These are phyloP conservation scores for Podocnemis expansa DNA, from an alignment of 2,113 vertebrate species.

Conservation along the genomic window DNA sequence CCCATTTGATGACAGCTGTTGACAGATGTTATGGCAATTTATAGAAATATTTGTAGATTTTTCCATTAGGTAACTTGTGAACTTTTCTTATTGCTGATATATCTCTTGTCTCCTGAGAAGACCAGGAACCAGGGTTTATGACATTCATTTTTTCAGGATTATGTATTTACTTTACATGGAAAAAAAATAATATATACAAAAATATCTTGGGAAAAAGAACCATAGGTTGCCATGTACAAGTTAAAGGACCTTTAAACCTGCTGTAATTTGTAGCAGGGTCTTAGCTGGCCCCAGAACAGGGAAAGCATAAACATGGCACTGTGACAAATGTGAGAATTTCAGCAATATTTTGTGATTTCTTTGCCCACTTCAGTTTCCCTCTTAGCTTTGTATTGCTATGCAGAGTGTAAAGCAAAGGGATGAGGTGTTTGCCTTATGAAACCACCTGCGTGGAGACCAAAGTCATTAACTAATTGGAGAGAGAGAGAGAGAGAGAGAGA, in stretches of 20 bases:
- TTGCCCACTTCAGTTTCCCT: too few relatives aligned
- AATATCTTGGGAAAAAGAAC: neutral
- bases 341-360: too few relatives aligned
- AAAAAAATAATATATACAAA: neutral
- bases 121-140: neutral
- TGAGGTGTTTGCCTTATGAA: too few relatives aligned
- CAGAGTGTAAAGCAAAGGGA: too few relatives aligned
- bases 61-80: neutral
- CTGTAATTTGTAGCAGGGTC: neutral
- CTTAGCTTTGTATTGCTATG: too few relatives aligned
- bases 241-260: rapidly evolving
- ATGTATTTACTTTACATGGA: neutral
- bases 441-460: too few relatives aligned
- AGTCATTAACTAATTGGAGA: too few relatives aligned
- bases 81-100: neutral
- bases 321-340: too few relatives aligned
- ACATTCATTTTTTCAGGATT: too few relatives aligned
- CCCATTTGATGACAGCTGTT: too few relatives aligned
- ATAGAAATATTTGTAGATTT: slow-evolving; percentile 8
- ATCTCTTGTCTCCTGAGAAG: neutral
- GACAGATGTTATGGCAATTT: slow-evolving; percentile 3
- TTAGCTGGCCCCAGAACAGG: neutral
- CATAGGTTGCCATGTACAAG: rapidly evolving
- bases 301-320: neutral
- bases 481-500: too few relatives aligned